Evolutionary conservation across 2,113 vertebrate species (phyloP).

Genomic region (Capreolus pygargus): DNA sequence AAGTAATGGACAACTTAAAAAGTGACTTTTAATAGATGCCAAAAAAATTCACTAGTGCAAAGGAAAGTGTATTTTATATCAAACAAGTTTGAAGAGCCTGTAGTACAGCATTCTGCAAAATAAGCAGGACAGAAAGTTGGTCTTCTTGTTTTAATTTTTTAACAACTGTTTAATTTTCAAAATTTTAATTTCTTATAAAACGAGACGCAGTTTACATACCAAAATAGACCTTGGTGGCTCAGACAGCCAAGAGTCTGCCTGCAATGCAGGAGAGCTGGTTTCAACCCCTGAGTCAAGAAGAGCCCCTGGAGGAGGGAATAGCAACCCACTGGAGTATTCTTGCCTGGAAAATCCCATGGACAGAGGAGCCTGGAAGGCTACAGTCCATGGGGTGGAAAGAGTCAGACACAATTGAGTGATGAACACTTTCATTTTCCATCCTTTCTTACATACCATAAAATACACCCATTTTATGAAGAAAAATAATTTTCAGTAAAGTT

Average conservation of each 20-base stretch:
- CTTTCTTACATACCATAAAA: neutral
- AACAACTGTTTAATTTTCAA: neutral
- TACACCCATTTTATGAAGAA: neutral
- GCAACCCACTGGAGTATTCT: neutral
- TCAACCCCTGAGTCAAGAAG: neutral
- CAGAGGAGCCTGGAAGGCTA: neutral
- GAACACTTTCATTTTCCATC: neutral
- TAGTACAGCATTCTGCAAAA: conserved; percentile 77
- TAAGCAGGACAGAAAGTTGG: conserved; percentile 77
- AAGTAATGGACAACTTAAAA: conserved; percentile 47
- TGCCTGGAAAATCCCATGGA: neutral
- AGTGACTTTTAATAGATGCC: conserved; percentile 47
- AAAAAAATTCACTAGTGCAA: conserved; percentile 76
- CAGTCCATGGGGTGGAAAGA: neutral
- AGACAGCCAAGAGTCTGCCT: neutral
- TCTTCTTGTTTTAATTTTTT: neutral
- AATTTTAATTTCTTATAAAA: neutral
- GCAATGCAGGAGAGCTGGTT: neutral
- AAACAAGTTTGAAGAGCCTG: conserved; percentile 77
- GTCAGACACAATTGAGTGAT: neutral
- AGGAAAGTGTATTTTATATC: conserved; percentile 68
- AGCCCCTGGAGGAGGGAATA: neutral
- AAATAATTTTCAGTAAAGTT: neutral
- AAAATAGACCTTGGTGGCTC: neutral
- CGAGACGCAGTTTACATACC: neutral